Evolutionary conservation across 1,140 invertebrate species (phyloP).

Genomic region (Bombus polaris): DNA sequence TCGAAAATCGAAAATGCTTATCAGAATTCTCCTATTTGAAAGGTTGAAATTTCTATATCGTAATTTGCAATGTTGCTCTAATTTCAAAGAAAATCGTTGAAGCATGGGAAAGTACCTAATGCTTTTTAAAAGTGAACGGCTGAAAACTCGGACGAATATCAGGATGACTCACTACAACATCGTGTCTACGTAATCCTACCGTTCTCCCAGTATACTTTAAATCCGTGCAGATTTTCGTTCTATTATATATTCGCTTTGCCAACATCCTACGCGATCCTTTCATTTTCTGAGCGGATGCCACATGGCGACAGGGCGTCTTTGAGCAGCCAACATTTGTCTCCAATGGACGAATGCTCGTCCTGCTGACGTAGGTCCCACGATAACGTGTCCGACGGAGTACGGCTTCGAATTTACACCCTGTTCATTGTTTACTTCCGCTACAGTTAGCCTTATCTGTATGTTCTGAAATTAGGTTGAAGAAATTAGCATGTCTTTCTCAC

Average conservation of each 20-base stretch:
- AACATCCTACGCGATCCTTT: conserved; percentile 32
- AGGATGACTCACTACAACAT: neutral
- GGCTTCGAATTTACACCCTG: conserved; percentile 79
- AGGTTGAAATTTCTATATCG: no score
- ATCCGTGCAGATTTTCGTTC: neutral
- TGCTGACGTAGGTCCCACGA: conserved; percentile 86
- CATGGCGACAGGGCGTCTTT: conserved; percentile 92
- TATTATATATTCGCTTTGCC: neutral
- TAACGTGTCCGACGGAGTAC: conserved; percentile 88
- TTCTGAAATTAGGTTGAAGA: conserved; percentile 81
- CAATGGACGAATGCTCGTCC: conserved; percentile 90
- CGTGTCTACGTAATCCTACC: neutral
- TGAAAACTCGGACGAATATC: neutral
- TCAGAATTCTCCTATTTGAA: no score
- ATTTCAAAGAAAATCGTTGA: no score
- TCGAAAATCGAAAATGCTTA: no score
- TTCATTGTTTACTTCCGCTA: conserved; percentile 83
- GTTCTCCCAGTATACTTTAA: conserved; percentile 28
- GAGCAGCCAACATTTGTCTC: conserved; percentile 92
- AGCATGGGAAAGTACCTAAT: no score
- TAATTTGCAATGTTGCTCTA: no score
- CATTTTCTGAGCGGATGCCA: conserved; percentile 91
- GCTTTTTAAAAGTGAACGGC: neutral
- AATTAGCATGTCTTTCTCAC: neutral
- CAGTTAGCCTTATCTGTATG: conserved; percentile 88